Base-by-base conservation (phyloP, 2,888 invertebrate genomes). In the Carterocephalus palaemon region DNA sequence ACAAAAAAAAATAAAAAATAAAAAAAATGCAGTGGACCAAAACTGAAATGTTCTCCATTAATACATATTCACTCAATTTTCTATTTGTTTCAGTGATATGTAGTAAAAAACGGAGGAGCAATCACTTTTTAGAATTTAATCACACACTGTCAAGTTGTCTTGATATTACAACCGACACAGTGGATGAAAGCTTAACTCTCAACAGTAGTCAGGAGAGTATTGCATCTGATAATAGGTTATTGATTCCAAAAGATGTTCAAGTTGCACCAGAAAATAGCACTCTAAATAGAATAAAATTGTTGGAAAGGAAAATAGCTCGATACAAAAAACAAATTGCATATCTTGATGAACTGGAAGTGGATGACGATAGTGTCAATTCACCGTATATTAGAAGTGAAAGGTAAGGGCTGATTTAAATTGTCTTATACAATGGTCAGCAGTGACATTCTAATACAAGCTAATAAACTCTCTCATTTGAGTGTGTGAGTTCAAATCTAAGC, bases 301-400 rank as follows among this genome's bases (percentile, higher is more conserved):
- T 74, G 42, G 72, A 75, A 60, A 15, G 22, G 0, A 24, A 56
- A 41, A 77, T 78, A 45, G 49, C 38, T 2, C 1, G 0, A 1
- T 69, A 33, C 34, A 69, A 71, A 51, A 3, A 22, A 3, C 13
- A 12, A 3, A 62, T 79, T 32, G 48, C 48, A n/a, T 1, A 47
- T n/a, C 48, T 69, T n/a, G 76, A 76, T 20, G 49, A 64, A 13
- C 4, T 41, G 16, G 75, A 73, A 52, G 78, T 79, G 1, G 33
- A 24, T 7, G 16, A 45, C 17, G 63, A 75, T 49, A 43, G 41
- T 37, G 15, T 7, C 1, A 12, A 17, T 6, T 75, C 73, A 17
- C 68, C 72, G 3, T 75, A 73, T 46, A 36, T 73, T 16, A 19
- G 46, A 28, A 52, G 65, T 58, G 65, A 70, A 48, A 56, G 40